A percentile compares a stretch with the other conserved stretches of the same genome.
These are phyloP conservation scores for Paraescarpia echinospica DNA, from an alignment of 1,140 invertebrate genomes.

Conservation along the genomic window DNA sequence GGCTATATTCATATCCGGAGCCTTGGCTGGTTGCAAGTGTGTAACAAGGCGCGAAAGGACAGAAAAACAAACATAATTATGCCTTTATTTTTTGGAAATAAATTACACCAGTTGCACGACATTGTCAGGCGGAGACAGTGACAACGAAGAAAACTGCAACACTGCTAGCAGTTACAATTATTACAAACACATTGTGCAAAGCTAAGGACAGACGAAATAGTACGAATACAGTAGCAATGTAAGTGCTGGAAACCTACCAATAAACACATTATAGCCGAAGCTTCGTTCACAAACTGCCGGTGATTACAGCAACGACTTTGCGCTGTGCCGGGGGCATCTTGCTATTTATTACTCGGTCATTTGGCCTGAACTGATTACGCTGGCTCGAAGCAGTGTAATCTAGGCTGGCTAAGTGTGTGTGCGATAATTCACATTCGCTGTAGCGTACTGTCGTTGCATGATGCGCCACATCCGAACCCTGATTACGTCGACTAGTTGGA, in stretches of 20 bases:
- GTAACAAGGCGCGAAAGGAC: no score
- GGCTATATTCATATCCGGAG: no score
- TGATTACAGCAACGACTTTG: background rate
- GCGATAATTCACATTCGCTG: background rate
- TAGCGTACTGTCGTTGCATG: background rate
- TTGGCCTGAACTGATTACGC: background rate
- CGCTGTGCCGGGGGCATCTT: background rate
- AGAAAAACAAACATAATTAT: no score
- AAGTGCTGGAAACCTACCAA: background rate
- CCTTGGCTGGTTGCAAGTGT: no score
- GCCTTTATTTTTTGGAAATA: no score
- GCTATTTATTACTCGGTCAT: background rate
- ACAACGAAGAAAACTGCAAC: background rate
- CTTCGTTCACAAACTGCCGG: background rate
- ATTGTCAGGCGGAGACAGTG: background rate
- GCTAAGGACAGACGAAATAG: background rate
- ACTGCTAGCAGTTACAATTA: background rate
- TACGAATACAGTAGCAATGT: background rate
- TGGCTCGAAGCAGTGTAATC: background rate
- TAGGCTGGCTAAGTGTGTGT: background rate
- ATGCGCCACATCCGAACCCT: background rate
- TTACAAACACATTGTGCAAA: background rate
- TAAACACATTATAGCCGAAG: background rate
- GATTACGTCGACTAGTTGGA: background rate
- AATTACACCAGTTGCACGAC: no score